Base-by-base conservation (phyloP, 2,888 invertebrate genomes). In the Sesamia inferens region DNA sequence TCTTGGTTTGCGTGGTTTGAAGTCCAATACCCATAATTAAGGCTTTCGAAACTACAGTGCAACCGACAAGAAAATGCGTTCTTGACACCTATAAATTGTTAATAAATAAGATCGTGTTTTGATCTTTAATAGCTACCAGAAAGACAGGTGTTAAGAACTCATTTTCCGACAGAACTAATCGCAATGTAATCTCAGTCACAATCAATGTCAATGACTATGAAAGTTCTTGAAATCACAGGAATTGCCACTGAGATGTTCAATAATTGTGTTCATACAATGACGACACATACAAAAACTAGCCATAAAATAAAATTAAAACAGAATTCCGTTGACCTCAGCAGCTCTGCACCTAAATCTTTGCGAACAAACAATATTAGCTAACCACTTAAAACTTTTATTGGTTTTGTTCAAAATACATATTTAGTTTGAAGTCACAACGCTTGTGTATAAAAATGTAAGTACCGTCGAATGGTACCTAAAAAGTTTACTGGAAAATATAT, bases 321-420 rank as follows among this genome's bases (percentile, higher is more conserved):
- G 14, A 51, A 31, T 71, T 71, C 55, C 65, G 6, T 14, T 65
- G 67, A 82, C 79, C 67, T 79, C 39, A 71, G 24, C 48, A 47
- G 19, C 10, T 74, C 13, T 13, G 22, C 57, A 62, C 42, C 54
- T 71, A 82, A 57, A 57, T 82, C 55, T 24, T 69, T n/a, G 59
- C 62, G 55, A 74, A 68, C 75, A 80, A 79, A 82, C 57, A 31
- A 82, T 48, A 42, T 63, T 64, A 48, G 57, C 44, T 31, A 66
- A 64, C 80, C 75, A 70, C 59, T 80, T 74, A 39, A 74, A 74
- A 74, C 54, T 81, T 81, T 80, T 83, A 80, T 70, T 81, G 58
- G 74, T 70, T 80, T 80, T 79, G 69, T 69, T 65, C 14, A 68
- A 63, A 61, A 71, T 69, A 39, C 39, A 39, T 39, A 71, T 80